phyloP scores from a whole-genome alignment of 1,140 invertebrate species.

The Cheumatopsyche charites region DNA sequence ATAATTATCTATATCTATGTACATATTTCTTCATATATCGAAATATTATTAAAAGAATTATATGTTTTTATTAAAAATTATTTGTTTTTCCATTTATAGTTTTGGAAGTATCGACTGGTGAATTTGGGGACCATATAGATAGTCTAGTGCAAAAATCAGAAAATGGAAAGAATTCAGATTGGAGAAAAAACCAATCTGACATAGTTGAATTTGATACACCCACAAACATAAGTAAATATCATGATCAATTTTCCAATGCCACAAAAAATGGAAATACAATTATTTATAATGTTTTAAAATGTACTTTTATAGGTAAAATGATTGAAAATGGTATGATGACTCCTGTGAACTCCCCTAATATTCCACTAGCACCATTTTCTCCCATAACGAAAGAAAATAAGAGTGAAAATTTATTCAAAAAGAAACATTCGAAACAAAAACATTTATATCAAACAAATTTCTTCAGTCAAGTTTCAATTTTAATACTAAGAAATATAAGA shows the following conservation, averaged over 20 bases:
- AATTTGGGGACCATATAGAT: conserved; percentile 72
- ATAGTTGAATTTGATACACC: conserved; percentile 51
- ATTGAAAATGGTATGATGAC: conserved; percentile 53
- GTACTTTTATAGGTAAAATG: conserved; percentile 51
- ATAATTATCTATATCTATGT: conserved; percentile 29
- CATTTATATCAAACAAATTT: conserved; percentile 66
- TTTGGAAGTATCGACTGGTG: conserved; percentile 83
- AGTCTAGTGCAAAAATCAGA: conserved; percentile 66
- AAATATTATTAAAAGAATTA: conserved; percentile 12
- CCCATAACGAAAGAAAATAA: not conserved
- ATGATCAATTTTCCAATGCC: not conserved
- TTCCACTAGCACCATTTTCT: conserved; percentile 47
- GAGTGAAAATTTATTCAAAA: conserved; percentile 31
- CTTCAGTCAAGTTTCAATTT: conserved; percentile 68
- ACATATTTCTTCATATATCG: conserved; percentile 11
- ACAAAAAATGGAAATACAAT: not conserved
- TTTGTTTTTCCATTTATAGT: conserved; percentile 65
- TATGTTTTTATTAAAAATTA: conserved; percentile 24
- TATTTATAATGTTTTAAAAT: conserved; percentile 15
- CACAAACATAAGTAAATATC: conserved; percentile 42
- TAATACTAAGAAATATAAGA: conserved; percentile 69
- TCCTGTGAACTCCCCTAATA: conserved; percentile 56
- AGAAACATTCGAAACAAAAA: conserved; percentile 47
- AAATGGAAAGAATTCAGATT: conserved; percentile 71
- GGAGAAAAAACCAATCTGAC: conserved; percentile 57